A percentile compares a stretch with the other conserved stretches of the same genome.
Conservation (phyloP, 2,797 vertebrate genomes). For the Botia almorhae region DNA sequence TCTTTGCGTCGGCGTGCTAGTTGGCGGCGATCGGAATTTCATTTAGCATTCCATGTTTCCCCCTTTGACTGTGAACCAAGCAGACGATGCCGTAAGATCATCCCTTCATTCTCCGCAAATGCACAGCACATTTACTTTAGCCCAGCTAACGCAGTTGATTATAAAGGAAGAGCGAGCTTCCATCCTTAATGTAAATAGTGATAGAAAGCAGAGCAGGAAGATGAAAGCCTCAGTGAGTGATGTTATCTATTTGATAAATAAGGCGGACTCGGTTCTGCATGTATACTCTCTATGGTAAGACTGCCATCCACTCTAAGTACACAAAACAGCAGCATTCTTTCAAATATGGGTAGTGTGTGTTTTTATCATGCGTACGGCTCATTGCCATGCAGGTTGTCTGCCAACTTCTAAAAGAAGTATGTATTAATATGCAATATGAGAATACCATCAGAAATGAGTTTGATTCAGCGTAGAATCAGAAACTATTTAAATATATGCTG, state of each 20-base stretch:
- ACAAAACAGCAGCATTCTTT: slow-evolving; percentile 26
- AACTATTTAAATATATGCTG: neutral
- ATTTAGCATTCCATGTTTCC: slow-evolving; percentile 30
- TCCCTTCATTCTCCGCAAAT: neutral
- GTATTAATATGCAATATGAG: slow-evolving; percentile 37
- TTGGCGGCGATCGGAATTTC: slow-evolving; percentile 51
- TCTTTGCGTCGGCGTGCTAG: slow-evolving; percentile 47
- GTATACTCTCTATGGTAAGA: slow-evolving; percentile 14
- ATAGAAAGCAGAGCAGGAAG: neutral
- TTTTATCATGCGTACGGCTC: slow-evolving; percentile 39
- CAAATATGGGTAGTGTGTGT: slow-evolving; percentile 38
- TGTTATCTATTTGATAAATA: slow-evolving; percentile 18
- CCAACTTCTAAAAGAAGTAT: slow-evolving; percentile 34
- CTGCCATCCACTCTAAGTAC: slow-evolving; percentile 1
- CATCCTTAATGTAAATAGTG: slow-evolving; percentile 2
- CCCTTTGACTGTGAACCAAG: slow-evolving; percentile 29
- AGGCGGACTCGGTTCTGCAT: neutral
- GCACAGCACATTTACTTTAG: neutral
- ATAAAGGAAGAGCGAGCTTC: neutral
- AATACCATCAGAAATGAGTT: neutral
- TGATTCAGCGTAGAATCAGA: neutral
- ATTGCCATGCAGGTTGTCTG: slow-evolving; percentile 37
- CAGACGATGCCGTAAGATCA: neutral
- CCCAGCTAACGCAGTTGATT: neutral
- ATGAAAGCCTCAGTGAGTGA: slow-evolving; percentile 22